Base-by-base conservation (phyloP, 2,113 vertebrate genomes). In the Rhinoptilus africanus region DNA sequence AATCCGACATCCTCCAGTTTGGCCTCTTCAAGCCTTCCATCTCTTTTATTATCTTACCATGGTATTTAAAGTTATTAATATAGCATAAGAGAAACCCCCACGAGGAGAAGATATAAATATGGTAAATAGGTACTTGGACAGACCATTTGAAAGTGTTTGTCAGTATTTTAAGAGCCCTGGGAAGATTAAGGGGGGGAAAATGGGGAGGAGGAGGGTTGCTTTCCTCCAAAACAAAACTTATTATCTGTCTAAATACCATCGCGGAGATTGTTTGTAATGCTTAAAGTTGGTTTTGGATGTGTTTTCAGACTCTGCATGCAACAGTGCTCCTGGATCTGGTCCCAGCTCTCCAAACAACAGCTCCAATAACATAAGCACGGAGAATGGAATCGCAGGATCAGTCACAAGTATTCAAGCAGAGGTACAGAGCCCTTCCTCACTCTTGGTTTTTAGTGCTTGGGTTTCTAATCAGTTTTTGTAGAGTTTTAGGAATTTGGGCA, bases 301-400 rank as follows among this genome's bases (percentile, higher is more conserved):
- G 64, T 93, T 93, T 73, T 12, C 95, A 99, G 99, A 99, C 90
- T 99, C 99, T 4, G 98, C 98, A 10, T 99, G 99, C 97, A 99
- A 98, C 98, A 99, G 99, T 10, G 99, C 99, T 80, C 99, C 99
- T 9, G 99, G 99, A 76, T 99, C 99, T 9, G 99, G 99, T 20
- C 99, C 99, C 96, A 99, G 99, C 95, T 99, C 99, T 32, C 99
- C 99, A 56, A 99, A 99, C 98, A 99, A 99, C 98, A 99, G 99
- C 98, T 99, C 99, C 91, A 99, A 98, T 96, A 99, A 99, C 95
- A 99, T 99, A 96, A 99, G 99, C 92, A 69, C 98, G 1, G 99
- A 99, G 97, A 99, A 99, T 2, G 99, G 99, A 72, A 97, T 99
- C 34, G 67, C 98, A 4, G 98, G 98, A 59, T 95, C 99, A 1